Conservation (phyloP, 2,797 vertebrate genomes). For the Sylvia borin region DNA sequence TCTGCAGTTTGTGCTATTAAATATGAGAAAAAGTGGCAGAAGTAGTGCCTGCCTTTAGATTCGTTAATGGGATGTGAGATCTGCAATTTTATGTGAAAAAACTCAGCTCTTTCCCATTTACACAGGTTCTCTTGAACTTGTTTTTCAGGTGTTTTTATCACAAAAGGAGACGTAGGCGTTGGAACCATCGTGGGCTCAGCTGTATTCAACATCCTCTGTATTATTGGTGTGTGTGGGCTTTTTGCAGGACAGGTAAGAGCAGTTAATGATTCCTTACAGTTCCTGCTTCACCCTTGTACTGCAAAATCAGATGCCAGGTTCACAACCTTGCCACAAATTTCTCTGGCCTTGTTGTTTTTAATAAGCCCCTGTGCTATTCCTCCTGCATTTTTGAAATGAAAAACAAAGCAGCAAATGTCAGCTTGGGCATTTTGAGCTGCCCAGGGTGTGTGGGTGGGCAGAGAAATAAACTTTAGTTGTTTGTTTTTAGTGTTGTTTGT, state of each 20-base stretch:
- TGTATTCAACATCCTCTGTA: slow-evolving; percentile 96
- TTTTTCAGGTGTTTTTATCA: slow-evolving; percentile 94
- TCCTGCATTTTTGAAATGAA: not conserved
- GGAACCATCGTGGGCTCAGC: slow-evolving; percentile 97
- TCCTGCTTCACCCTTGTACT: not conserved
- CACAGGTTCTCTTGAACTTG: slow-evolving; percentile 31
- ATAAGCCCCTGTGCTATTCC: not conserved
- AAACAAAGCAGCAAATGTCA: slow-evolving; percentile 7
- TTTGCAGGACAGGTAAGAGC: slow-evolving; percentile 90
- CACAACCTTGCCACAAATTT: not conserved
- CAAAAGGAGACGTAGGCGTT: slow-evolving; percentile 95
- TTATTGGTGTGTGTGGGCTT: slow-evolving; percentile 94
- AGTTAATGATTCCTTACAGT: not conserved
- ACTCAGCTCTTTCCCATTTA: not conserved
- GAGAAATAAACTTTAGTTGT: not conserved
- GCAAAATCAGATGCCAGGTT: not conserved
- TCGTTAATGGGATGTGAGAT: not conserved
- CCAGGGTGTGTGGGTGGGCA: not conserved
- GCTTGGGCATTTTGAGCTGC: not conserved
- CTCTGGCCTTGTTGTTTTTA: not conserved
- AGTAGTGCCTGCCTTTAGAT: not conserved
- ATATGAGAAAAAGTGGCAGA: not conserved
- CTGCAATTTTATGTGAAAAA: not conserved
- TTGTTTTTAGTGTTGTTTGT: not conserved
- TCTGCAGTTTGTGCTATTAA: not conserved